Base-by-base conservation (phyloP, 1,140 invertebrate genomes). In the Neocloeon triangulifer region DNA sequence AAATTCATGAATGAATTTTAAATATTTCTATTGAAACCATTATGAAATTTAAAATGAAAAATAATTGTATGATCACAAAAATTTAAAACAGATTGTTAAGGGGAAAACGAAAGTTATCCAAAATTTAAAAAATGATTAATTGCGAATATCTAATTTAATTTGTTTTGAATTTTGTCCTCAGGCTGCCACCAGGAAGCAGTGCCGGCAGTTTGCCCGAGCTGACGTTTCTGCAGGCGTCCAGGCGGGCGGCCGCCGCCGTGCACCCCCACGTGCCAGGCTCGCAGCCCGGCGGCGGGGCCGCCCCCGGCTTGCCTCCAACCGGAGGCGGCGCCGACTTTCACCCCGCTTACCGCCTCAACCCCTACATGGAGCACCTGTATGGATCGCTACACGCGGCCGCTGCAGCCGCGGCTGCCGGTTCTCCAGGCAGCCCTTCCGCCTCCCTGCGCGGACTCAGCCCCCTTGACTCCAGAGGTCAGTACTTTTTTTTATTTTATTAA, bases 291-390 rank as follows among this genome's bases (percentile, higher is more conserved):
- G n/a, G n/a, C 33, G 40, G 28, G 34, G 35, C 27, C 30, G 34
- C 7, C 33, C 37, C 10, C 9, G n/a, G 14, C 19, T 36, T 40
- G 14, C 32, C 38, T 20, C 39, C 39, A 14, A 36, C 36, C 23
- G 35, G 32, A 28, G 29, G 28, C 38, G 32, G 32, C 27, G 30
- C 50, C 46, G 61, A 64, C 35, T 54, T 64, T 37, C 66, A 64
- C 47, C 59, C 64, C 23, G 62, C 66, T 12, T 72, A 70, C 48
- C 54, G 67, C 39, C 57, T 72, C 42, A 64, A 64, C 17, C 63
- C 66, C 35, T 71, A 71, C 48, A 66, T 71, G 62, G 68, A 72
- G 51, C 66, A 69, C 43, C 55, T 72, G 15, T 70, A 72, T 47
- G 45, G 51, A 13, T 64, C 67, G 10, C 51, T 73, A 19, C 66